These are phyloP conservation scores for Meteorus sp. DNA, from an alignment of 1,140 invertebrate genomes.

Conservation along the genomic window DNA sequence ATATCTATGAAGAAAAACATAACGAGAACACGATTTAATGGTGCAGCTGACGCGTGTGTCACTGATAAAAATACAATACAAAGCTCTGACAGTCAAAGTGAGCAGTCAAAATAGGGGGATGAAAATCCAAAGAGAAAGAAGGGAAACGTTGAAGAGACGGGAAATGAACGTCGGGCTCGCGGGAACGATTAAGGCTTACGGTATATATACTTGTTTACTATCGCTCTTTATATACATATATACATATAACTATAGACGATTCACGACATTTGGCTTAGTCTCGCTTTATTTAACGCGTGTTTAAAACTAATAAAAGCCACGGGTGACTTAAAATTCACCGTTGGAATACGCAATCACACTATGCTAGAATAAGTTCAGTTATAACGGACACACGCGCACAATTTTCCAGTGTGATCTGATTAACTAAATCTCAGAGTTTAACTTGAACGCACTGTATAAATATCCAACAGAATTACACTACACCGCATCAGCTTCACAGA, in stretches of 20 bases:
- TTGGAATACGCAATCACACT: slow-evolving; percentile 36
- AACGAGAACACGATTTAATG: too few species aligned
- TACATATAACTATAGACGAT: slow-evolving; percentile 34
- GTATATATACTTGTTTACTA: too few species aligned
- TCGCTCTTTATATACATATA: too few species aligned
- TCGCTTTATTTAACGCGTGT: slow-evolving; percentile 58
- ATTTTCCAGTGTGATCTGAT: slow-evolving; percentile 23
- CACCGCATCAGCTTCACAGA: too few species aligned
- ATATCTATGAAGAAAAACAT: too few species aligned
- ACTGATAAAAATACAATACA: too few species aligned
- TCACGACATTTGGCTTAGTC: slow-evolving; percentile 36
- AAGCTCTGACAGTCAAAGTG: too few species aligned
- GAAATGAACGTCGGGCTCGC: slow-evolving; percentile 33
- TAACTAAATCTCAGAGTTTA: too few species aligned
- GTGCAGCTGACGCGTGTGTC: too few species aligned
- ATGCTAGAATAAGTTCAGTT: slow-evolving; percentile 6
- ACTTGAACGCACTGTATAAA: too few species aligned
- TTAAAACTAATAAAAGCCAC: slow-evolving; percentile 57
- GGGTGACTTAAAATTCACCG: slow-evolving; percentile 17
- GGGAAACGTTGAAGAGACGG: slow-evolving; percentile 18
- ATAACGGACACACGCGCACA: slow-evolving; percentile 30
- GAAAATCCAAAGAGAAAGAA: slow-evolving; percentile 3
- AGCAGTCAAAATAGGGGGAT: slow-evolving; percentile 8
- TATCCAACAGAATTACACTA: too few species aligned
- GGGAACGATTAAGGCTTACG: slow-evolving; percentile 35